Evolutionary conservation across 2,797 vertebrate genomes (phyloP), one percentile per base, ranked within the genome.

Genomic region (Gambelia wislizenii): DNA sequence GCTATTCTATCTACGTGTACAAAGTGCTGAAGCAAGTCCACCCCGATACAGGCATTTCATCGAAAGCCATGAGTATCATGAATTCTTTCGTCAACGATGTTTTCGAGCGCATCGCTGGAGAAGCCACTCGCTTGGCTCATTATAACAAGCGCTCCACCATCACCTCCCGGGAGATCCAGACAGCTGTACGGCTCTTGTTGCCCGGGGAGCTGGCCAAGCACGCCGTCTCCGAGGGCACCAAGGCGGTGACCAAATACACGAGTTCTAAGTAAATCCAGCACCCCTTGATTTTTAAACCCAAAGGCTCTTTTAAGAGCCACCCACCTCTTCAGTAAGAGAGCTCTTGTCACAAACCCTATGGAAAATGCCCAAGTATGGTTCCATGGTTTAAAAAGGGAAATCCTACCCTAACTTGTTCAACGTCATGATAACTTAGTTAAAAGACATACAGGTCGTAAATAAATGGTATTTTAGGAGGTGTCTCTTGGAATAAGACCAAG

Each of bases 221-320:
- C 20, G 33, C 78, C 4, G 56, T 89, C 3, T 54, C 27, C 2
- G 44, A 82, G 20, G 47, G 47, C 10, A 56, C 56, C 4, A 86
- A 76, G 42, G 54, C 59, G 0, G 47, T 89, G 1, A 78, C 59
- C 13, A 89, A 89, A 1, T 86, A 69, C n/a, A 79, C 75, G 0
- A 52, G 85, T 9, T 67, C 56, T 10, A 67, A 76, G 10, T 76
- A 22, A 80, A 47, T 3, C 0, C 4, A 0, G 1, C 27, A 4
- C 10, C 3, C 33, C 2, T 1, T 25, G 2, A 13, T 47, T 13
- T 5, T 59, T 47, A 74, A 89, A 85, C n/a, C 64, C 69, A 95
- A 95, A 89, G 94, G 94, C 93, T 95, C 95, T 96, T 95, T 54
- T 54, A 94, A 96, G 95, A 94, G 95, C 94, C 94, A 93, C 92